A percentile compares a stretch with the other conserved stretches of the same genome.
Conservation (phyloP, 2,888 invertebrate genomes). For the Pyrgus malvae region DNA sequence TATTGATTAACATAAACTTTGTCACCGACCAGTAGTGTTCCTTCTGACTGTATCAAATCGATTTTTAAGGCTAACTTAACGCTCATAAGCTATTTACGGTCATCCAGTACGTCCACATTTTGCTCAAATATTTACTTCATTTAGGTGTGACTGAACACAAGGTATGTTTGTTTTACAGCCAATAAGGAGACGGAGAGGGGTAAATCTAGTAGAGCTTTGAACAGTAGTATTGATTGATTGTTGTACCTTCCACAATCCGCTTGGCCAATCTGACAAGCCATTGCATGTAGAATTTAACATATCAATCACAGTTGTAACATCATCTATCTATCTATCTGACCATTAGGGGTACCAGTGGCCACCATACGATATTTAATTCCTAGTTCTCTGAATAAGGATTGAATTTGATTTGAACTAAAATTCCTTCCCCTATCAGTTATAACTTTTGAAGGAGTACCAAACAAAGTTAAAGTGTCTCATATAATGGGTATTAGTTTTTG, state of each 20-base stretch:
- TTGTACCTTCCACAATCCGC: slow-evolving; percentile 24
- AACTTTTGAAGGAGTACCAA: neutral
- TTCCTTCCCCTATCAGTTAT: neutral
- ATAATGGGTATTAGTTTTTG: neutral
- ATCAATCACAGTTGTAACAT: neutral
- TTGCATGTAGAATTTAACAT: slow-evolving; percentile 25
- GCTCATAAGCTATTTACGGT: neutral
- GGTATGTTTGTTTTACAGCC: slow-evolving; percentile 11
- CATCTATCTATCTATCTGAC: neutral
- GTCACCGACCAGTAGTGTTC: neutral
- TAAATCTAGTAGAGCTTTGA: slow-evolving; percentile 27
- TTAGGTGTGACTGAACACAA: neutral
- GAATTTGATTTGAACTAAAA: neutral
- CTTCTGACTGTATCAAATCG: neutral
- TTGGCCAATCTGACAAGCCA: slow-evolving; percentile 30
- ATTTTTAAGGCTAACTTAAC: neutral
- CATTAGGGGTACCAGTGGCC: neutral
- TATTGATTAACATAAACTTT: neutral
- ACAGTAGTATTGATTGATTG: slow-evolving; percentile 27
- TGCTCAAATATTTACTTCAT: neutral
- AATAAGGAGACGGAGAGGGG: slow-evolving; percentile 23
- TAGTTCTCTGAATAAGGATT: neutral
- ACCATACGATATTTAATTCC: neutral
- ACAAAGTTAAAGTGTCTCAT: neutral
- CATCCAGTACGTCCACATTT: neutral